A percentile compares a stretch with the other conserved stretches of the same genome.
phyloP scores from a whole-genome alignment of 2,113 vertebrate genomes.

The Vulpes ferrilata region DNA sequence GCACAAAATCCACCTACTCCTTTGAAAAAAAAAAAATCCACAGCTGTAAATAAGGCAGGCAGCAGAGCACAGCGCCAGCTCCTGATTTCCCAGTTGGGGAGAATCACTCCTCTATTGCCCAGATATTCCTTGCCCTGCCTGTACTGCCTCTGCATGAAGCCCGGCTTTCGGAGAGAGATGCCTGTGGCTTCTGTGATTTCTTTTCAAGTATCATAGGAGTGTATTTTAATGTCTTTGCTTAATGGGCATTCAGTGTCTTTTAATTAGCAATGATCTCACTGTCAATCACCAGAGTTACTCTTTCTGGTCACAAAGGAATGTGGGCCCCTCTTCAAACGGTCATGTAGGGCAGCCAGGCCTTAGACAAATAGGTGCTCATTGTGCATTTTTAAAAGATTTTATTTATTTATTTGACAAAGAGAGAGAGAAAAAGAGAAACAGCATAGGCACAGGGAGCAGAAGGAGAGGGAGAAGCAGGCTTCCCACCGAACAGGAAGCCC shows the following conservation, averaged over 20 bases:
- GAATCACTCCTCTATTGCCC: fast-evolving
- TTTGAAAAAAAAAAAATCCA: background rate
- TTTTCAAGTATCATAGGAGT: background rate
- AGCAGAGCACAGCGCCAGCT: background rate
- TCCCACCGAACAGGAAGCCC: background rate
- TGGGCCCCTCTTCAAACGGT: background rate
- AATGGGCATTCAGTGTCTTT: background rate
- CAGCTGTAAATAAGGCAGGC: background rate
- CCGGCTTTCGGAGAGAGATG: background rate
- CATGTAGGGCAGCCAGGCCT: background rate
- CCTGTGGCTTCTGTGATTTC: background rate
- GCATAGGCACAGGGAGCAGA: background rate
- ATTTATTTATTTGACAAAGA: background rate
- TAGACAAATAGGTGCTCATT: background rate
- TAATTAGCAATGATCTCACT: background rate
- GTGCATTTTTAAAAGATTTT: background rate
- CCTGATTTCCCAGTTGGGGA: background rate
- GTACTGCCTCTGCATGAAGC: fast-evolving
- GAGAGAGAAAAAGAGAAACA: background rate
- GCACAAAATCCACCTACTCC: background rate
- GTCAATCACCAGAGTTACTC: background rate
- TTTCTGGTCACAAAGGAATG: background rate
- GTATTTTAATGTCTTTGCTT: background rate
- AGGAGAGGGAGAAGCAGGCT: background rate
- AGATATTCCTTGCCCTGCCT: background rate